phyloP scores from a whole-genome alignment of 2,113 vertebrate species.

The Struthio camelus region DNA sequence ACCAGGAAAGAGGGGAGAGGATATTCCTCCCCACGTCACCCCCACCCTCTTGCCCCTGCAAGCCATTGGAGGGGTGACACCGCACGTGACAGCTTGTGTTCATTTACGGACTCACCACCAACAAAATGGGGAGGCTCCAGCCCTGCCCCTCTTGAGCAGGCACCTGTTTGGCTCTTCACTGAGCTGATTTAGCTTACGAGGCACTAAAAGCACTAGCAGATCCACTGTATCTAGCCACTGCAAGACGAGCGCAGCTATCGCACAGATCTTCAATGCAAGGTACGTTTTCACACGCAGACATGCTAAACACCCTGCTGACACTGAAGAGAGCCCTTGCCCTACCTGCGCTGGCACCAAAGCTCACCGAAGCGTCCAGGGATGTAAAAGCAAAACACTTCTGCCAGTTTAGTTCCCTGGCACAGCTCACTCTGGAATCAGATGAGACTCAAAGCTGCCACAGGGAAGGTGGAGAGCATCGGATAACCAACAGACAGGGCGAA shows the following conservation, averaged over 20 bases:
- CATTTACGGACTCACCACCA: neutral
- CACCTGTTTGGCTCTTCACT: too few relatives aligned
- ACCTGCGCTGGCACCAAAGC: neutral
- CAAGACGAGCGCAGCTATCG: rapidly evolving
- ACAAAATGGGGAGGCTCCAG: neutral
- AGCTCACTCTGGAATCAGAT: neutral
- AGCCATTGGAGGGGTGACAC: neutral
- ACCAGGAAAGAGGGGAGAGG: neutral
- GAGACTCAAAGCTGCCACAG: neutral
- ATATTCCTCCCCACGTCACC: neutral
- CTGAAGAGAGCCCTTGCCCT: neutral
- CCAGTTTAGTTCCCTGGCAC: neutral
- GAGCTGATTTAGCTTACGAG: too few relatives aligned
- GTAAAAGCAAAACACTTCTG: neutral
- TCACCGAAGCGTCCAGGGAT: neutral
- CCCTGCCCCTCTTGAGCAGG: neutral
- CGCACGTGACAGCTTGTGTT: neutral
- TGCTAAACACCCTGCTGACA: neutral
- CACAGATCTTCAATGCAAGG: neutral
- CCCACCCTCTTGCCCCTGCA: neutral
- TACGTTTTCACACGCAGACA: rapidly evolving
- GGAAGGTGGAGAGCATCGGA: neutral
- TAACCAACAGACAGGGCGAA: neutral
- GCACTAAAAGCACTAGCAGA: neutral
- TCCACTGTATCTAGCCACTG: neutral